Evolutionary conservation across 2,888 invertebrate species (phyloP), one percentile per base, ranked within the genome.

Genomic region (Aphrophora alni): DNA sequence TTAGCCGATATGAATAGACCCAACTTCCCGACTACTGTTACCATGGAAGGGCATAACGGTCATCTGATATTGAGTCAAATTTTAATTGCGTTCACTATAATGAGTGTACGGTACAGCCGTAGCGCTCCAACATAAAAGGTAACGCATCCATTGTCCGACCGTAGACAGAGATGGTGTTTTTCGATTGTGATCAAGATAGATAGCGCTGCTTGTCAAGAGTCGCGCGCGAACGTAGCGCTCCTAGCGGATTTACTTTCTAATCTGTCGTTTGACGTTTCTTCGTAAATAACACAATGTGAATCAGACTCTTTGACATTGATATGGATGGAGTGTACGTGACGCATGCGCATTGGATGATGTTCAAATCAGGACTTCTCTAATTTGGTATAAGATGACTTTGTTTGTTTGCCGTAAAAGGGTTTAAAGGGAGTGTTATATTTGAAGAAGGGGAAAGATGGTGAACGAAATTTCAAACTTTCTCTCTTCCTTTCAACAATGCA

Each of bases 61-160:
- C 59, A 59, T 59, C 59, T n/a, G 59, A 59, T 59, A 59, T 14
- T 59, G 59, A 59, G 4, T 59, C 59, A 59, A 79, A 79, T 74
- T 74, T 73, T 79, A 79, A 79, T 59, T 74, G 78, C 59, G 51
- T 38, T 70, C 70, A n/a, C 27, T 71, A 38, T 77, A 71, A 69
- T 69, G 77, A 77, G 75, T 17, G 76, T 24, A 76, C 68, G 76
- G 68, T 68, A 21, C 75, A 21, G n/a, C 12, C 44, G 44, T 4
- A 44, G 59, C 59, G 21, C n/a, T 21, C 7, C 59, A n/a, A 59
- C 59, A 59, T 59, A 59, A 59, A 59, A 59, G 59, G 59, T 12
- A 59, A 59, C 59, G 59, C 80, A 77, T 78, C 81, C 83, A 82
- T 82, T 80, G 70, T 80, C 80, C 59, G 59, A 10, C 59, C 38